A percentile compares a stretch with the other conserved stretches of the same genome.
These are phyloP conservation scores for Heterodera schachtii DNA, from an alignment of 1,140 invertebrate species.

Conservation along the genomic window DNA sequence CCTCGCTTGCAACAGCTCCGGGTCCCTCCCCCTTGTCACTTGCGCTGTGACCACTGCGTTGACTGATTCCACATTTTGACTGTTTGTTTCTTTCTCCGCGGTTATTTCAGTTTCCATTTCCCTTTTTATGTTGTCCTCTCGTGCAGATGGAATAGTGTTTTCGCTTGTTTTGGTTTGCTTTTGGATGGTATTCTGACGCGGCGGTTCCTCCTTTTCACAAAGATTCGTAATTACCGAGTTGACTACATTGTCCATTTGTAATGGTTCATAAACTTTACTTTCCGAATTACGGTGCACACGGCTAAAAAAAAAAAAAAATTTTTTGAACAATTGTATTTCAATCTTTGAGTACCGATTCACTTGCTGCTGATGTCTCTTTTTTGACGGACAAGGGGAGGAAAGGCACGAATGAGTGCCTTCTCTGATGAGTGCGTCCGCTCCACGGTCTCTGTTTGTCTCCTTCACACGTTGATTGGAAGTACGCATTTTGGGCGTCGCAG, in stretches of 20 bases:
- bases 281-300: neutral
- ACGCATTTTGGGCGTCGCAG: slow-evolving; percentile 31
- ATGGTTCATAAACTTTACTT: neutral
- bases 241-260: neutral
- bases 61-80: neutral
- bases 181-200: neutral
- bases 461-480: slow-evolving; percentile 29
- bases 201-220: neutral
- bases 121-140: neutral
- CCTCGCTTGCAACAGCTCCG: slow-evolving; percentile 31
- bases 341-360: slow-evolving; percentile 2
- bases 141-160: neutral
- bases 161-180: neutral
- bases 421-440: slow-evolving; percentile 17
- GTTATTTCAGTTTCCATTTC: neutral
- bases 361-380: slow-evolving; percentile 15
- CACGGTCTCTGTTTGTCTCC: slow-evolving; percentile 48
- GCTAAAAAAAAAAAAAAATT: neutral
- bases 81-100: neutral
- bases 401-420: slow-evolving; percentile 24
- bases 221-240: neutral
- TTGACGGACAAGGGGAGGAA: neutral
- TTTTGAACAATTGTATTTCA: too few relatives aligned
- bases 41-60: neutral
- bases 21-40: slow-evolving; percentile 24